Conservation (phyloP, 2,888 invertebrate species). For the Coremacera marginata region DNA sequence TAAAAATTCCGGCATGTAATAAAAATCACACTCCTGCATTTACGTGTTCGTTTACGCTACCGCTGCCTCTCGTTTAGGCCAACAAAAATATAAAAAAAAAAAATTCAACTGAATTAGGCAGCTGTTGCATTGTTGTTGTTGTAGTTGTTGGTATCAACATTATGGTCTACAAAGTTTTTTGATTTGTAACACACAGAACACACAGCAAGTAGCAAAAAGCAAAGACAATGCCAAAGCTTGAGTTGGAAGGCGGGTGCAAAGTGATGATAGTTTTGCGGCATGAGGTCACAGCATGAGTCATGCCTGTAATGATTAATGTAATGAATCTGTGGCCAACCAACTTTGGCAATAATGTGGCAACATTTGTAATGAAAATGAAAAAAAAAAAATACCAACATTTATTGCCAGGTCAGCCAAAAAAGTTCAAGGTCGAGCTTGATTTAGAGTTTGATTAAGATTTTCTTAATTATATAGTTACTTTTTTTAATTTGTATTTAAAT, state of each 20-base stretch:
- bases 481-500: too few species aligned
- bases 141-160: not conserved
- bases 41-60: not conserved
- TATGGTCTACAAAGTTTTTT: slow-evolving; percentile 23
- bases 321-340: not conserved
- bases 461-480: too few species aligned
- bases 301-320: not conserved
- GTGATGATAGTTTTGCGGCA: not conserved
- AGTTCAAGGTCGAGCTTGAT: not conserved
- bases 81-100: not conserved
- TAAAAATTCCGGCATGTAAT: slow-evolving; percentile 19
- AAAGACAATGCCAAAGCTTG: not conserved
- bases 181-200: slow-evolving; percentile 1
- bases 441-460: too few species aligned
- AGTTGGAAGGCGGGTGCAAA: not conserved
- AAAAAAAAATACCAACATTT: not conserved
- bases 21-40: slow-evolving; percentile 14
- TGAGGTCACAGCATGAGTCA: not conserved
- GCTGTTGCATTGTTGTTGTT: slow-evolving; percentile 17
- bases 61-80: not conserved
- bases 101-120: slow-evolving; percentile 7
- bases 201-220: not conserved
- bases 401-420: not conserved
- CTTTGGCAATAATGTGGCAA: not conserved
- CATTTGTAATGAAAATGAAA: not conserved